A percentile compares a stretch with the other conserved stretches of the same genome.
These are phyloP conservation scores for Chymomyza costata DNA, from an alignment of 1,140 invertebrate genomes.

Conservation along the genomic window DNA sequence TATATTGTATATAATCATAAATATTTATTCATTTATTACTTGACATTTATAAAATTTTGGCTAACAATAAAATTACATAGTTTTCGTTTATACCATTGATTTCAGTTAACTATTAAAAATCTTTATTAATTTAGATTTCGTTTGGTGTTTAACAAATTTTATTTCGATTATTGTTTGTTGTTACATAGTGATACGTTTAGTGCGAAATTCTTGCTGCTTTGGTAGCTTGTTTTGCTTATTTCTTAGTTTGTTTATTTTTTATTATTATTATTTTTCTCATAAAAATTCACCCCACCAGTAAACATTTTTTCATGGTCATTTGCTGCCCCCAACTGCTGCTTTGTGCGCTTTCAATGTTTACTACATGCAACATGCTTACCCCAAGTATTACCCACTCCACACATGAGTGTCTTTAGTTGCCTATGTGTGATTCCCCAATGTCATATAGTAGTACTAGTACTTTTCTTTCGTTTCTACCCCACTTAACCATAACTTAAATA, in stretches of 20 bases:
- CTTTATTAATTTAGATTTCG: constrained; percentile 35
- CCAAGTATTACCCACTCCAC: background rate
- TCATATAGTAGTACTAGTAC: too few relatives aligned
- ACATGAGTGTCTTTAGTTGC: too few relatives aligned
- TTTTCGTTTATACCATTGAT: constrained; percentile 24
- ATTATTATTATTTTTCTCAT: too few relatives aligned
- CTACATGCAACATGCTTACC: too few relatives aligned
- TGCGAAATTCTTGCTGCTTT: constrained; percentile 65
- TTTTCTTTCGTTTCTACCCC: too few relatives aligned
- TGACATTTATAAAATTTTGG: constrained; percentile 73
- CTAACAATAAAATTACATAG: constrained; percentile 72
- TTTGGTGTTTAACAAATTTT: constrained; percentile 54
- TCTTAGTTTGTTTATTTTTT: background rate
- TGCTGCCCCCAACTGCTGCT: constrained; percentile 14
- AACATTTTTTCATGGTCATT: constrained; percentile 27
- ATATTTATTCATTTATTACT: constrained; percentile 65
- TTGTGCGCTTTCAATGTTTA: constrained; percentile 35
- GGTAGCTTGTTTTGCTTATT: background rate
- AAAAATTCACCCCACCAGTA: constrained; percentile 5
- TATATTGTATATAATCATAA: constrained; percentile 61
- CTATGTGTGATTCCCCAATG: too few relatives aligned
- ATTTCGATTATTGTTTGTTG: constrained; percentile 62
- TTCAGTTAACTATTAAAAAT: constrained; percentile 42
- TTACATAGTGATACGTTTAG: constrained; percentile 62
- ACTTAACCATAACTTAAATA: too few relatives aligned